Conservation (phyloP, 2,888 invertebrate genomes). For the Salpingus planirostris region DNA sequence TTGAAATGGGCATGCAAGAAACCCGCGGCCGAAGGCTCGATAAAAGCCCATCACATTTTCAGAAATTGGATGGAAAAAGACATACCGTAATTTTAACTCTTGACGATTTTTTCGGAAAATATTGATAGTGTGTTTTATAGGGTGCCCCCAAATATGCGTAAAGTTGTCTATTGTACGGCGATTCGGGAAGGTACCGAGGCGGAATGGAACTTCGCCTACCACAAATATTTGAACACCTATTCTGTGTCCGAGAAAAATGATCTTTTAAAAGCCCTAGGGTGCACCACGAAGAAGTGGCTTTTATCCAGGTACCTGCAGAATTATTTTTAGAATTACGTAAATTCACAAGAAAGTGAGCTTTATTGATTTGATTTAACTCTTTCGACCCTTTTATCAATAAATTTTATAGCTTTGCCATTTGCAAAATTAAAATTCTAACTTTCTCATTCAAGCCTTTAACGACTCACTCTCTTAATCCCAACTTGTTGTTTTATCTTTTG, state of each 20-base stretch:
- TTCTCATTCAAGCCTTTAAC: no score
- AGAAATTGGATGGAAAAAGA: slow-evolving; percentile 43
- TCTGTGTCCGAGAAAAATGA: slow-evolving; percentile 54
- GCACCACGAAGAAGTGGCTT: slow-evolving; percentile 48
- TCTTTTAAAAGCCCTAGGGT: slow-evolving; percentile 49
- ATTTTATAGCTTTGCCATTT: no score
- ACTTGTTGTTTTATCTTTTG: no score
- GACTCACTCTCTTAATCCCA: no score
- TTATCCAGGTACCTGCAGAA: slow-evolving; percentile 44
- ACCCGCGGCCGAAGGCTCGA: slow-evolving; percentile 45
- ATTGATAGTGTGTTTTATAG: slow-evolving; percentile 33
- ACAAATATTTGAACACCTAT: slow-evolving; percentile 42
- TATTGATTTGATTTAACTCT: slow-evolving; percentile 6
- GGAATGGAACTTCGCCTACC: slow-evolving; percentile 61
- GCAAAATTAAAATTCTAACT: no score
- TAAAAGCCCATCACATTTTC: slow-evolving; percentile 42
- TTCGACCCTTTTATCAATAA: no score
- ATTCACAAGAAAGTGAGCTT: no score
- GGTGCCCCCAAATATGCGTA: slow-evolving; percentile 53
- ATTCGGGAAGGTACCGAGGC: slow-evolving; percentile 52
- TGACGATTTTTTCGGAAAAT: slow-evolving; percentile 1
- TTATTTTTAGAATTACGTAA: no score
- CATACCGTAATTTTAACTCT: slow-evolving; percentile 35
- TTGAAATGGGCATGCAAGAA: slow-evolving; percentile 50
- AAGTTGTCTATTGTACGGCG: slow-evolving; percentile 57